Evolutionary conservation across 2,797 vertebrate genomes (phyloP), one percentile per base, ranked within the genome.

Genomic region (Lindbergichthys nudifrons): DNA sequence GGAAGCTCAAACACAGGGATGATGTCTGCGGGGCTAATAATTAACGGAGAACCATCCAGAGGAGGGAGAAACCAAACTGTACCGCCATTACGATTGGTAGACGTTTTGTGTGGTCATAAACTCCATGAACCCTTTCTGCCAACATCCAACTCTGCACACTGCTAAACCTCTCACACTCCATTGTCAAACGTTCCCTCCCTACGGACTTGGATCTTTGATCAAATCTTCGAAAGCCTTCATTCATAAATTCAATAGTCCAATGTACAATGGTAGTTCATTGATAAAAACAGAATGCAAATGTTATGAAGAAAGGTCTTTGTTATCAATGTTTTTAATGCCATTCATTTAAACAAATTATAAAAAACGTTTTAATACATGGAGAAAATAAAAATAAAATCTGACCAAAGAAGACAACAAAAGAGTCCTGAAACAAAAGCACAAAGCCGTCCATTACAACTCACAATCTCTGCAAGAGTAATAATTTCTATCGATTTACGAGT

Each of bases 11-110:
- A 80, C 82, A 76, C 66, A 1, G 5, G 65, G 80, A 79, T 72
- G 74, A 68, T 61, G 48, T 80, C 69, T 67, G 68, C 43, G 46
- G 32, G 73, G 75, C 59, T 79, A 73, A 87, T 91, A 50, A 84
- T 88, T 89, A 88, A 91, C 76, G 65, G 48, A 52, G 59, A 79
- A 70, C 68, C 75, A 74, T 77, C 68, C 66, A 84, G 75, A 66
- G 54, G 59, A 68, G 26, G 41, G 46, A 73, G 58, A 64, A 75
- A 77, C 71, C 57, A 77, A 77, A 82, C 68, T 57, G 51, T 74
- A 70, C 71, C 59, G 67, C 67, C 69, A 79, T 57, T 70, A 14
- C 8, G 68, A 83, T 75, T 79, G 82, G 71, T 75, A 26, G 45
- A 74, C 13, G 8, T 36, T 36, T 36, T 6, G 32, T 36, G 32